Conservation (phyloP, 2,113 vertebrate genomes). For the Laticauda laticaudata region DNA sequence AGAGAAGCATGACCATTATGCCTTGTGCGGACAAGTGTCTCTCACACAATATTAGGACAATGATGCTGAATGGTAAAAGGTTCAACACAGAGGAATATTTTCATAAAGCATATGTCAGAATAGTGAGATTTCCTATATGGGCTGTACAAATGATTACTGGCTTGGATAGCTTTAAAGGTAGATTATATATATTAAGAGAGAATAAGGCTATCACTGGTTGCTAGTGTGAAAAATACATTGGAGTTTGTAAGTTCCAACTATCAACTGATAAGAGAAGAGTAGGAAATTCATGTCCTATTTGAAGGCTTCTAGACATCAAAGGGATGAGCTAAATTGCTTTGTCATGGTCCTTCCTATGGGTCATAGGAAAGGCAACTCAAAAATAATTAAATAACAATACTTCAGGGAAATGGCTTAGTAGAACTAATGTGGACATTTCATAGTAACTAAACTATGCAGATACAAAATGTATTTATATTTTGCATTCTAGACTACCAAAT, state of each 20-base stretch:
- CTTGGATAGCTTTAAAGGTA: neutral
- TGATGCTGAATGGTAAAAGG: neutral
- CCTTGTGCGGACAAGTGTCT: neutral
- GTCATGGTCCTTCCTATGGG: neutral
- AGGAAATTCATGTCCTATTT: neutral
- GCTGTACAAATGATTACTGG: neutral
- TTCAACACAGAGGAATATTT: neutral
- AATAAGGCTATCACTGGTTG: neutral
- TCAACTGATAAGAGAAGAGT: neutral
- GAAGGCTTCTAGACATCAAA: neutral
- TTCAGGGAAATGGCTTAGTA: neutral
- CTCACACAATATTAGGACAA: neutral
- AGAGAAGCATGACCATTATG: neutral
- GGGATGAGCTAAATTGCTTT: neutral
- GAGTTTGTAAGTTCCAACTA: neutral
- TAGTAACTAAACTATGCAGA: neutral
- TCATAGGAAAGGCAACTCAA: neutral
- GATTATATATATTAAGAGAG: neutral
- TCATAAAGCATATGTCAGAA: neutral
- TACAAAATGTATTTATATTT: neutral
- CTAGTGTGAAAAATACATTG: neutral
- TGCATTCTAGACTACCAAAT: neutral
- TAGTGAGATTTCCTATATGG: neutral
- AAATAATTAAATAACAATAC: neutral
- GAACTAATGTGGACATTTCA: neutral